Percentiles rank a stretch among this genome's conserved stretches.
Conservation (phyloP, 92 coral and sea anemone genomes). For the Bergia puertoricense region DNA sequence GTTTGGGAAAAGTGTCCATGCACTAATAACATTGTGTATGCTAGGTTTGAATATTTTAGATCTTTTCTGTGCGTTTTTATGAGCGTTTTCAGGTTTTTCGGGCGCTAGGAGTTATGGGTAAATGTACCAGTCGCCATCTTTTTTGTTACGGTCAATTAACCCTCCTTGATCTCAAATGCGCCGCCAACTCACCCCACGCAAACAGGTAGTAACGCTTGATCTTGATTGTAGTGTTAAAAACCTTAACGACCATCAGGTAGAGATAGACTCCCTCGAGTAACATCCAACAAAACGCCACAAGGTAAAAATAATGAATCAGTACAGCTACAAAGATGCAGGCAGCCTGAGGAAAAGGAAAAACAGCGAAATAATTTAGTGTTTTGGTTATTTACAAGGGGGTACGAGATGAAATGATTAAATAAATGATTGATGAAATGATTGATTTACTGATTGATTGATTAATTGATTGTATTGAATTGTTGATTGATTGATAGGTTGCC, state of each 20-base stretch:
- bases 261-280: slow-evolving; percentile 80
- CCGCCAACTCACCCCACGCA: slow-evolving; percentile 78
- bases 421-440: background rate
- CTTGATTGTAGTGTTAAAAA: slow-evolving; percentile 67
- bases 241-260: slow-evolving; percentile 86
- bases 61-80: too few relatives aligned
- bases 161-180: too few relatives aligned
- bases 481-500: background rate
- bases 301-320: slow-evolving; percentile 76
- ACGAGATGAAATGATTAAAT: background rate
- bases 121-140: too few relatives aligned
- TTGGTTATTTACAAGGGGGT: too few relatives aligned
- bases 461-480: too few relatives aligned
- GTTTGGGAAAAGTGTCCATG: too few relatives aligned
- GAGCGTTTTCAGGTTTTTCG: too few relatives aligned
- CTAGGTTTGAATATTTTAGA: too few relatives aligned
- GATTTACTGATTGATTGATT: background rate
- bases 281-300: slow-evolving; percentile 95
- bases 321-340: slow-evolving; percentile 77
- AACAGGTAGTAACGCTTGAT: slow-evolving; percentile 67
- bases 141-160: too few relatives aligned
- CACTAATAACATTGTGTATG: too few relatives aligned
- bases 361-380: background rate
- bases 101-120: too few relatives aligned
- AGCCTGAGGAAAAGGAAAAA: slow-evolving; percentile 39